Evolutionary conservation across 1,140 invertebrate species (phyloP).

Genomic region (Bombus breviceps): DNA sequence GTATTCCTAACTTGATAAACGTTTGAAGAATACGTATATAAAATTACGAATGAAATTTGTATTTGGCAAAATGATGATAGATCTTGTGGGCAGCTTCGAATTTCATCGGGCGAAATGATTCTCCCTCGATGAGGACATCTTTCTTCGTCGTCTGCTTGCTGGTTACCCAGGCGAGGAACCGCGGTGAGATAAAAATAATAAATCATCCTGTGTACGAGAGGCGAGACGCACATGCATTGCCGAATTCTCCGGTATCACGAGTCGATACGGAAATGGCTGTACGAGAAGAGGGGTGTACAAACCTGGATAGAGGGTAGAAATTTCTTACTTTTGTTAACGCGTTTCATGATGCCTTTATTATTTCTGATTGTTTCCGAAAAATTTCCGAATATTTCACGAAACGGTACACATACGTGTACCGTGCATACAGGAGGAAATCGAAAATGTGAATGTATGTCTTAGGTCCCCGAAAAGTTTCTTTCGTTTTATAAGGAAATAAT

Average conservation of each 20-base stretch:
- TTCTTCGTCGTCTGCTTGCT: conserved; percentile 41
- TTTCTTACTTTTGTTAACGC: conserved; percentile 8
- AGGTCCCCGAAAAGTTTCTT: too few relatives aligned
- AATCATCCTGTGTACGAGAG: conserved; percentile 72
- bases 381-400: not conserved
- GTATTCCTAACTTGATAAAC: not conserved
- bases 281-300: not conserved
- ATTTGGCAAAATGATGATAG: not conserved
- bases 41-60: not conserved
- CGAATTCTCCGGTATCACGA: conserved; percentile 75
- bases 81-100: not conserved
- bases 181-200: conserved; percentile 78
- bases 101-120: conserved; percentile 43
- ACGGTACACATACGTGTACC: too few relatives aligned
- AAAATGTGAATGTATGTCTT: too few relatives aligned
- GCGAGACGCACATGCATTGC: conserved; percentile 67
- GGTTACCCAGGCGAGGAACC: conserved; percentile 56
- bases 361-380: not conserved
- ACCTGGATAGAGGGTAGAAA: not conserved
- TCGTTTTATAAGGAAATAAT: too few relatives aligned
- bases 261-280: conserved; percentile 78
- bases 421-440: too few relatives aligned
- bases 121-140: conserved; percentile 40
- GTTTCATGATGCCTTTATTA: not conserved
- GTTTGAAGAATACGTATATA: not conserved